Percentiles rank a stretch among this genome's conserved stretches.
Conservation (phyloP, 2,113 vertebrate species). For the Poecile atricapillus region DNA sequence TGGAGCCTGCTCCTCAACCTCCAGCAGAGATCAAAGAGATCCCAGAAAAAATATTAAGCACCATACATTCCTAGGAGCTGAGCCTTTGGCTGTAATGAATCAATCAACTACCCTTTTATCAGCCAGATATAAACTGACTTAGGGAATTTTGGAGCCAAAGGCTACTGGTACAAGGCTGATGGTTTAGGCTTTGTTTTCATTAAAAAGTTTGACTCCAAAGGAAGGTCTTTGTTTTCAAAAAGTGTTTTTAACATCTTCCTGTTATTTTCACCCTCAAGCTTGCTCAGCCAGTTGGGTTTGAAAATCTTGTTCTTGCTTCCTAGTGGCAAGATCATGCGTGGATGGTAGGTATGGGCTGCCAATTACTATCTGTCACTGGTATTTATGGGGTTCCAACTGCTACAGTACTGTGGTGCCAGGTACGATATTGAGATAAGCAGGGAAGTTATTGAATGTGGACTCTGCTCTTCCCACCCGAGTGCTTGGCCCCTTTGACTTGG, state of each 20-base stretch:
- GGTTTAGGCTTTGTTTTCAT: not conserved
- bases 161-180: not conserved
- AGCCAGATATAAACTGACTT: conserved; percentile 15
- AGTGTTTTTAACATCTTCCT: not conserved
- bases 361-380: conserved; percentile 9
- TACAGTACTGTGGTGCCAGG: not conserved
- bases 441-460: not conserved
- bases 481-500: not conserved
- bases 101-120: conserved; percentile 34
- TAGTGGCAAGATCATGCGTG: not conserved
- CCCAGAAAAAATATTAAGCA: conserved; percentile 4
- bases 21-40: conserved; percentile 38
- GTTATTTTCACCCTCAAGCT: conserved; percentile 12
- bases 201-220: not conserved
- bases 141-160: not conserved
- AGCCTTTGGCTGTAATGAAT: conserved; percentile 38
- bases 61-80: conserved; percentile 24
- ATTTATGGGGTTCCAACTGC: conserved; percentile 23
- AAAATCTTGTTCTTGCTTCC: conserved; percentile 14
- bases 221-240: not conserved
- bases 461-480: not conserved
- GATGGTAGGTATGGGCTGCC: not conserved
- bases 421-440: conserved; percentile 35
- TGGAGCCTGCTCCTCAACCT: conserved; percentile 25
- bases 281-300: not conserved